These are phyloP conservation scores for Alces alces DNA, from an alignment of 2,113 vertebrate genomes.

Conservation along the genomic window DNA sequence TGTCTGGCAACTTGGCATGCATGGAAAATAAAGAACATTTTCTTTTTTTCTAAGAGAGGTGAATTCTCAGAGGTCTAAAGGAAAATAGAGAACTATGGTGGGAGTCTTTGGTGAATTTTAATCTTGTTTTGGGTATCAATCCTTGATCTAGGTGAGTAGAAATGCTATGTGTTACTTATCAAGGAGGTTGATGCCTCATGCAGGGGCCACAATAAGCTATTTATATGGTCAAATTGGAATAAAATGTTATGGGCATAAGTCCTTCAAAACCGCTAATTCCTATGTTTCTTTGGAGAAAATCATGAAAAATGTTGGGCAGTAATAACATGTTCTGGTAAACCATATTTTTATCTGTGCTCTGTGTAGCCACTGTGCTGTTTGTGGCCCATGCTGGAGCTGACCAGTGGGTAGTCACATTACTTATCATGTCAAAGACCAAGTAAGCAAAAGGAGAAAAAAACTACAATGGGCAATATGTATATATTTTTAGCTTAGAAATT, in stretches of 20 bases:
- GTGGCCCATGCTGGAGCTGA: background rate
- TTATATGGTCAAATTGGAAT: background rate
- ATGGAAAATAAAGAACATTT: constrained; percentile 57
- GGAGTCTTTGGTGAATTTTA: background rate
- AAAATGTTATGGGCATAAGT: background rate
- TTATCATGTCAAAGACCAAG: background rate
- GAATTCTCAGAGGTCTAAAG: constrained; percentile 17
- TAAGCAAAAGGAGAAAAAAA: background rate
- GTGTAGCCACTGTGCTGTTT: background rate
- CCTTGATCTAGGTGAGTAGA: background rate
- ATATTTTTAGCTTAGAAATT: background rate
- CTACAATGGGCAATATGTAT: background rate
- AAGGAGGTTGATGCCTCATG: background rate
- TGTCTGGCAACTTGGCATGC: constrained; percentile 40
- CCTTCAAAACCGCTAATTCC: background rate
- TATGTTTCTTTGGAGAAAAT: background rate
- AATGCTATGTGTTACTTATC: background rate
- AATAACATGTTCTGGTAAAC: background rate
- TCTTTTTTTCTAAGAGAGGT: constrained; percentile 43
- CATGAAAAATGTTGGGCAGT: background rate
- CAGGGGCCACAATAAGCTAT: background rate
- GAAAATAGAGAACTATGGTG: background rate
- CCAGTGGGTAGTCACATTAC: background rate
- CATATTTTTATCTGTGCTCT: background rate
- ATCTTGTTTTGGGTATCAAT: background rate